Evolutionary conservation across 2,888 invertebrate genomes (phyloP).

Genomic region (Dione vanillae): DNA sequence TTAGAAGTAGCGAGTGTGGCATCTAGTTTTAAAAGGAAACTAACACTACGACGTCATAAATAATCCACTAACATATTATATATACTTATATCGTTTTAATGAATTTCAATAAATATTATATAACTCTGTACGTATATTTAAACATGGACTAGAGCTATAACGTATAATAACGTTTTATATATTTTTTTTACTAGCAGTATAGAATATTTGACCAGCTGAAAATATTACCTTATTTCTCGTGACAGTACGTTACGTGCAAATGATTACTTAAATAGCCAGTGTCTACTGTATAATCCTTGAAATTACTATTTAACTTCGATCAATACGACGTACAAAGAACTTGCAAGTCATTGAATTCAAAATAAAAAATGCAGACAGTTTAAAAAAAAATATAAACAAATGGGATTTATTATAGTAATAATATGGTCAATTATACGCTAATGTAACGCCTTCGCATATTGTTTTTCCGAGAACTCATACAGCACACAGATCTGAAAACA

Average conservation of each 20-base stretch:
- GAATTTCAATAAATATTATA: no score
- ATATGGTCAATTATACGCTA: constrained; percentile 11
- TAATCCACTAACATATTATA: no score
- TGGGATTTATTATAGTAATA: neutral
- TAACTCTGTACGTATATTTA: no score
- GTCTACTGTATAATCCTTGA: constrained; percentile 11
- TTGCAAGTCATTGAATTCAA: constrained; percentile 21
- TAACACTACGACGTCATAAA: no score
- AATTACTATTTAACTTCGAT: constrained; percentile 26
- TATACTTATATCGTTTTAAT: no score
- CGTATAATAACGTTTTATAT: no score
- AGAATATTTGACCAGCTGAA: neutral
- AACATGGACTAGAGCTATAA: no score
- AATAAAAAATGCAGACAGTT: constrained; percentile 12
- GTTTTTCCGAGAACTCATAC: constrained; percentile 1
- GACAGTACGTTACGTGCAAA: constrained; percentile 14
- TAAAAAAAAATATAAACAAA: constrained; percentile 3
- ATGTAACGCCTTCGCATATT: neutral
- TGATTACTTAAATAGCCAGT: constrained; percentile 12
- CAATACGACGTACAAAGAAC: constrained; percentile 18
- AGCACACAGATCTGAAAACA: neutral
- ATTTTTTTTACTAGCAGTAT: neutral
- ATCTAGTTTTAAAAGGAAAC: no score
- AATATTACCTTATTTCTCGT: neutral
- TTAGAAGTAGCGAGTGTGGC: no score